Evolutionary conservation across 2,888 invertebrate species (phyloP), one percentile per base, ranked within the genome.

Genomic region (Suillia variegata): DNA sequence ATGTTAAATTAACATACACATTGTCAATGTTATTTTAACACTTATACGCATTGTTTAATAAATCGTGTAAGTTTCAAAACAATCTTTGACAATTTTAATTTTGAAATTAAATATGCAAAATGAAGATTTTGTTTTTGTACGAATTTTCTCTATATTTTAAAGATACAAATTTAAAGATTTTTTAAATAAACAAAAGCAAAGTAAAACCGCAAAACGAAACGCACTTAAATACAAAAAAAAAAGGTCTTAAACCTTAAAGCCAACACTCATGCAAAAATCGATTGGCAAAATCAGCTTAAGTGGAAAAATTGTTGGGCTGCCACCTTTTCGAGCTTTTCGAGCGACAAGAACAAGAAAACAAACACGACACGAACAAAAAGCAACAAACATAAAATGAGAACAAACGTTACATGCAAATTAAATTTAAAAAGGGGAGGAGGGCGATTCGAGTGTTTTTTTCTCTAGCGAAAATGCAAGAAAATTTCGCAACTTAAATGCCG

Each of bases 281-380:
- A 56, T 57, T 45, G 12, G 5, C 2, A 49, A 50, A 58, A 58
- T 58, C 34, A 38, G 58, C 54, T 58, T 54, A 58, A 47, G 48
- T 13, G 21, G 21, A 10, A n/a, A n/a, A 31, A 22, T 31, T 31
- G 45, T 54, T 55, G 47, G 47, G 53, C 38, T 48, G 53, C 42
- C 53, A 60, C 53, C 56, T 56, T 56, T 49, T 33, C 38, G 15
- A 22, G 12, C 34, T 26, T 18, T 17, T 21, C 55, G 24, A 18
- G 38, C n/a, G n/a, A n/a, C n/a, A n/a, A n/a, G n/a, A n/a, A n/a
- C n/a, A n/a, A n/a, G n/a, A n/a, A n/a, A n/a, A n/a, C n/a, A n/a
- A n/a, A n/a, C n/a, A n/a, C n/a, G n/a, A n/a, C n/a, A n/a, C n/a
- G n/a, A n/a, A n/a, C n/a, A n/a, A n/a, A n/a, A n/a, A n/a, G n/a